These are phyloP conservation scores for Yponomeuta plumbellus DNA, from an alignment of 2,888 invertebrate species.

Conservation along the genomic window DNA sequence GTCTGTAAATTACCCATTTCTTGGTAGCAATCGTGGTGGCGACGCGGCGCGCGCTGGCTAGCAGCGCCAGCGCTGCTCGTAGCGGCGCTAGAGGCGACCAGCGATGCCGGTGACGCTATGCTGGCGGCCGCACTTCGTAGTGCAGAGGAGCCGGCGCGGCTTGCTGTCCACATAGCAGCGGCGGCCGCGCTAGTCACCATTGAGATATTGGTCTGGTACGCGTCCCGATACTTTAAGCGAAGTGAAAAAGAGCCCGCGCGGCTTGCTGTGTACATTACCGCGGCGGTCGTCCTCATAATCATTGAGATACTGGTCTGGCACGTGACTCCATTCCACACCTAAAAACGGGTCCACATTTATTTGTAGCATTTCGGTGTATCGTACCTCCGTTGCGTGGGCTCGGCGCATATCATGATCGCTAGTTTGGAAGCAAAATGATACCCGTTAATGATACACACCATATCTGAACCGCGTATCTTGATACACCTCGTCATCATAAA, in stretches of 20 bases:
- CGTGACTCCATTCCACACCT: conserved; percentile 10
- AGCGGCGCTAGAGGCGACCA: conserved; percentile 57
- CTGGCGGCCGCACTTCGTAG: conserved; percentile 54
- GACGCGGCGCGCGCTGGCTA: conserved; percentile 63
- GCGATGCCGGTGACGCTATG: conserved; percentile 61
- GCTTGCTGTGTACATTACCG: conserved; percentile 40
- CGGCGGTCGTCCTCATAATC: conserved; percentile 55
- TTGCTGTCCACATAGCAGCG: conserved; percentile 42
- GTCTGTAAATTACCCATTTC: too few relatives aligned
- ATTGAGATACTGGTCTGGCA: conserved; percentile 65
- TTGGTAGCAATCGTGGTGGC: conserved; percentile 62
- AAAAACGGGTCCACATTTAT: too few relatives aligned
- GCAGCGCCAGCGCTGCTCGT: conserved; percentile 63
- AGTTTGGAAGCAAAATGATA: too few relatives aligned
- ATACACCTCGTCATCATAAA: too few relatives aligned
- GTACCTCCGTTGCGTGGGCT: too few relatives aligned
- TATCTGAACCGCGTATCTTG: too few relatives aligned
- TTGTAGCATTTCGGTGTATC: too few relatives aligned
- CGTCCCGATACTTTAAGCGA: conserved; percentile 27
- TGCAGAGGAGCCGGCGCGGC: conserved; percentile 38
- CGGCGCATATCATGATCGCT: too few relatives aligned
- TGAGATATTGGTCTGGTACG: conserved; percentile 63
- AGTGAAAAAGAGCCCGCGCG: conserved; percentile 43
- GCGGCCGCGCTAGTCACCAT: conserved; percentile 56
- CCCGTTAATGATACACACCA: too few relatives aligned